Evolutionary conservation across 2,888 invertebrate genomes (phyloP), one percentile per base, ranked within the genome.

Genomic region (Volucella inanis): DNA sequence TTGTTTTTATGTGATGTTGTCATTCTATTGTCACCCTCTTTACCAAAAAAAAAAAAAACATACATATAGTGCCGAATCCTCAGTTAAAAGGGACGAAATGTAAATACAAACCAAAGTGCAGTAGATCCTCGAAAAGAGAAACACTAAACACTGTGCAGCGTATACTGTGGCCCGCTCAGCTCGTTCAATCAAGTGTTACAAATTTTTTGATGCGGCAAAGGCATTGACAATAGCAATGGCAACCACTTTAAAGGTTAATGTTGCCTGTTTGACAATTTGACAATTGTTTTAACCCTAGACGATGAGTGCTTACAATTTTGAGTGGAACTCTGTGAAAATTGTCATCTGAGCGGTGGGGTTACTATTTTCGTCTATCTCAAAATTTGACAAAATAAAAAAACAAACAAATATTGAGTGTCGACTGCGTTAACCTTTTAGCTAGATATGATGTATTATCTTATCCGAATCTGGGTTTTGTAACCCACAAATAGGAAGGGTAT

Each of bases 1-100:
- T 85, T 85, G 84, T 85, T 77, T 82, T 78, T 75, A 75, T 76
- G 64, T 38, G 65, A 22, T 80, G 64, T 70, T 70, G 64, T 75
- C 14, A 62, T 64, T 74, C n/a, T 14, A 18, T 45, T 67, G 45
- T 68, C 79, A 79, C 83, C 83, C 83, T 70, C 62, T 57, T 10
- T 15, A 31, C 31, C 31, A 6, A 31, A 31, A 31, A 31, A 22
- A 18, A 18, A 18, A 18, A 18, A 18, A 18, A 18, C 18, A 15
- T 55, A 39, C 79, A 49, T 84, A 70, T 83, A 78, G 74, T 74
- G 74, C 0, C n/a, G 59, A 61, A 14, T 61, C 31, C 55, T 54
- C 10, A 50, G 12, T 45, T 55, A 83, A 77, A 31, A 78, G 83
- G 83, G 84, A 85, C 67, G 80, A 76, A 85, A 70, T 55, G 52